Conservation (phyloP, 2,797 vertebrate species). For the Tangara arthus region DNA sequence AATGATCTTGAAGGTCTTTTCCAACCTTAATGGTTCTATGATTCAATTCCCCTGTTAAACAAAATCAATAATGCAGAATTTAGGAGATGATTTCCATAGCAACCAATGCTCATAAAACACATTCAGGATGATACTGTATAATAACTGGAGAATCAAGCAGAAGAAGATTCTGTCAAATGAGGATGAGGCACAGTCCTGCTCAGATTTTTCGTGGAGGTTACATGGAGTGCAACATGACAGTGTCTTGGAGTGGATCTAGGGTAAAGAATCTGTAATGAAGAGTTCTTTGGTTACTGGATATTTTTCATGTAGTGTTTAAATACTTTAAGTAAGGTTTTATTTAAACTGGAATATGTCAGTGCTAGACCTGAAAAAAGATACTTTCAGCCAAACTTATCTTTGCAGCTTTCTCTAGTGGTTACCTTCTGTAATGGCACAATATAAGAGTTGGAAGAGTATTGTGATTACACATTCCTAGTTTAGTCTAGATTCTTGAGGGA, state of each 20-base stretch:
- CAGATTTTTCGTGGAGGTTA: not conserved
- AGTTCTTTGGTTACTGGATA: not conserved
- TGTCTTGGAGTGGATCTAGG: not conserved
- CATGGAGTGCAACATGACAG: not conserved
- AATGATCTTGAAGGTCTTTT: not conserved
- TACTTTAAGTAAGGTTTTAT: not conserved
- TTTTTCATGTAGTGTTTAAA: not conserved
- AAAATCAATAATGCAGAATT: constrained; percentile 17
- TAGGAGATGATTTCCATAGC: constrained; percentile 48
- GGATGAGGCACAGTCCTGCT: not conserved
- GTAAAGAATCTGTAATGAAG: not conserved
- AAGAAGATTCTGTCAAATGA: not conserved
- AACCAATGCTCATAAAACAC: constrained; percentile 1
- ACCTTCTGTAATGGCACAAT: not conserved
- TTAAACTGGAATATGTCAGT: not conserved
- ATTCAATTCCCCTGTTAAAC: not conserved
- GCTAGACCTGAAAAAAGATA: not conserved
- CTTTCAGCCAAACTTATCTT: not conserved
- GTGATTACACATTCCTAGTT: not conserved
- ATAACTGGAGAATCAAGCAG: not conserved
- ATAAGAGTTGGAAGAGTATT: not conserved
- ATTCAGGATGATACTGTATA: not conserved
- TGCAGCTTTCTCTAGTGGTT: not conserved
- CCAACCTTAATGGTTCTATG: not conserved
- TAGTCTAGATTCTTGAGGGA: not conserved